Evolutionary conservation across 2,888 invertebrate genomes (phyloP).

Genomic region (Opisthograptis luteolata): DNA sequence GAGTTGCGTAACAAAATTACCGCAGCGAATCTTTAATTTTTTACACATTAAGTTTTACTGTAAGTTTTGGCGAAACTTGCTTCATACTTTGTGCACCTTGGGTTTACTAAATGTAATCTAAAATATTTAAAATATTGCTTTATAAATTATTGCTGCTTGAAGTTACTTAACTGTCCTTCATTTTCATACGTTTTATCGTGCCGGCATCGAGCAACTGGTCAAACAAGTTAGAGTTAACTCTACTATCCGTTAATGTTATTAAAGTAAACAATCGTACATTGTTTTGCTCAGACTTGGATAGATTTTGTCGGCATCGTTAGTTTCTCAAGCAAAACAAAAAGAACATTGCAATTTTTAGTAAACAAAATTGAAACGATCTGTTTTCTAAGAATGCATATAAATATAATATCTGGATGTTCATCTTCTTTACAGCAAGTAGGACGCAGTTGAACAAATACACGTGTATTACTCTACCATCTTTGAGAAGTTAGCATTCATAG

Average conservation of each 20-base stretch:
- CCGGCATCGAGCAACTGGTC: slow-evolving; percentile 56
- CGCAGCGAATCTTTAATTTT: slow-evolving; percentile 24
- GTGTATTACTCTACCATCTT: slow-evolving; percentile 2
- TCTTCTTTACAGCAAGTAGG: slow-evolving; percentile 5
- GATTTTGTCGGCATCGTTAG: slow-evolving; percentile 17
- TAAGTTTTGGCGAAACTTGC: slow-evolving; percentile 12
- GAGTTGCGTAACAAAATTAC: slow-evolving; percentile 23
- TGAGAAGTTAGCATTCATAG: too few species aligned
- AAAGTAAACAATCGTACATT: slow-evolving; percentile 19
- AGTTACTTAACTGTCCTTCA: slow-evolving; percentile 43
- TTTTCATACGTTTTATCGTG: slow-evolving; percentile 43
- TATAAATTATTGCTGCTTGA: slow-evolving; percentile 6
- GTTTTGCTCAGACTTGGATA: slow-evolving; percentile 2
- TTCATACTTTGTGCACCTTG: slow-evolving; percentile 8
- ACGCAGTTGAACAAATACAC: slow-evolving; percentile 19
- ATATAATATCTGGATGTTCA: neutral
- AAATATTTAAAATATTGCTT: too few species aligned
- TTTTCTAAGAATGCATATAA: slow-evolving; percentile 25
- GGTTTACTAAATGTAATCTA: slow-evolving; percentile 21
- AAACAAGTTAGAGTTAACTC: slow-evolving; percentile 54
- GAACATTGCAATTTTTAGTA: slow-evolving; percentile 14
- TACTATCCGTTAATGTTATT: slow-evolving; percentile 29
- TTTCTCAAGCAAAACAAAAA: slow-evolving; percentile 17
- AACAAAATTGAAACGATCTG: slow-evolving; percentile 18
- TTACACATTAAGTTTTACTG: slow-evolving; percentile 2